Evolutionary conservation across 2,113 vertebrate genomes (phyloP), one percentile per base, ranked within the genome.

Genomic region (Oncorhynchus gorbuscha): DNA sequence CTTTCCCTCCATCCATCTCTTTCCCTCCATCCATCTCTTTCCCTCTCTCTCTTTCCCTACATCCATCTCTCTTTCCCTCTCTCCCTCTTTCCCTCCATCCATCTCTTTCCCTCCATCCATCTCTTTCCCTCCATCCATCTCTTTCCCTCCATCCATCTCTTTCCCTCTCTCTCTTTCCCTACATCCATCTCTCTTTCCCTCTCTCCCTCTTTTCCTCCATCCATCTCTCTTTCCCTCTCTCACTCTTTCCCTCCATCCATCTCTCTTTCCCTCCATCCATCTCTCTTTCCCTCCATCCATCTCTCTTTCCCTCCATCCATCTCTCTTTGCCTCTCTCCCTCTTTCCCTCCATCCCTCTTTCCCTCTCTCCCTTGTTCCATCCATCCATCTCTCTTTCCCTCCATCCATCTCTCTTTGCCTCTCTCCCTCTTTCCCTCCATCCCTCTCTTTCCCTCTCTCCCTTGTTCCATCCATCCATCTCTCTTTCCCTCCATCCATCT

Each of bases 141-240:
- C 3, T 28, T 5, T n/a, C 20, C 58, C 0, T 7, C 18, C 58
- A 35, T 35, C 32, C 32, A 35, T 35, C 30, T 32, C 32, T 32
- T 32, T 5, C 28, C 28, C 28, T 28, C 28, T 28, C 3, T 28
- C 28, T 3, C 28, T 28, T 5, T n/a, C 20, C 58, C 0, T 7
- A 2, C 58, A 35, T 35, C 32, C 32, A 35, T 35, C 30, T 30
- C 26, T 30, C 3, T 4, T 0, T 4, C 28, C 3, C 0, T 30
- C 28, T 3, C 3, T 28, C 3, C 28, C 28, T 28, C 28, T 3
- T 2, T 28, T 3, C 28, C 0, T 28, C 28, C 1, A 2, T 28
- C 3, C 0, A 0, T 28, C 28, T 0, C 28, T 0, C 3, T 3
- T 0, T 28, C 3, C 0, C 0, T 3, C 3, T 0, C 3, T 3